Percentiles rank a stretch among this genome's conserved stretches.
Evolutionary conservation across 2,888 invertebrate species (phyloP).

Genomic region (Tuta absoluta): DNA sequence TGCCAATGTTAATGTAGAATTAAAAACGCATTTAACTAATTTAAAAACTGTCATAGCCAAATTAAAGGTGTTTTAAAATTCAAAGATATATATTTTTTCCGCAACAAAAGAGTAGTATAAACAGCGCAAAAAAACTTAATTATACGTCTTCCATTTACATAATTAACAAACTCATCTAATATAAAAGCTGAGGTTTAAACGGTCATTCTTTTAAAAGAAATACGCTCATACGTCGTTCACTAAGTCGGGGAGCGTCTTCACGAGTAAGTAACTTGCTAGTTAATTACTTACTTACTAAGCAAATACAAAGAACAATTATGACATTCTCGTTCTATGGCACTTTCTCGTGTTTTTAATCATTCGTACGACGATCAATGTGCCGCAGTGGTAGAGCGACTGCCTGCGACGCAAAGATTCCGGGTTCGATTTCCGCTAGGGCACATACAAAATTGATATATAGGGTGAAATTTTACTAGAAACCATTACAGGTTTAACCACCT

Average conservation of each 20-base stretch:
- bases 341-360: background rate
- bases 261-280: background rate
- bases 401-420: too few relatives aligned
- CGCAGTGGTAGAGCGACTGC: too few relatives aligned
- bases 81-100: constrained; percentile 8
- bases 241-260: constrained; percentile 47
- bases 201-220: constrained; percentile 48
- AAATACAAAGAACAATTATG: background rate
- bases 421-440: too few relatives aligned
- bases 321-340: background rate
- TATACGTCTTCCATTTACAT: constrained; percentile 22
- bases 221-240: constrained; percentile 51
- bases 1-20: background rate
- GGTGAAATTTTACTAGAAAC: too few relatives aligned
- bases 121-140: constrained; percentile 14
- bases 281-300: too few relatives aligned
- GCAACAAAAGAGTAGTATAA: background rate
- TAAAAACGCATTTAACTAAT: background rate
- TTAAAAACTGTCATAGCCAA: background rate
- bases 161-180: constrained; percentile 23
- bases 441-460: too few relatives aligned
- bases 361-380: too few relatives aligned
- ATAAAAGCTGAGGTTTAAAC: constrained; percentile 45
- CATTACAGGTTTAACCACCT: too few relatives aligned
- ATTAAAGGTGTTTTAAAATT: constrained; percentile 3